Conservation (phyloP, 1,140 invertebrate species). For the roundworm (Caenorhabditis elegans) region DNA sequence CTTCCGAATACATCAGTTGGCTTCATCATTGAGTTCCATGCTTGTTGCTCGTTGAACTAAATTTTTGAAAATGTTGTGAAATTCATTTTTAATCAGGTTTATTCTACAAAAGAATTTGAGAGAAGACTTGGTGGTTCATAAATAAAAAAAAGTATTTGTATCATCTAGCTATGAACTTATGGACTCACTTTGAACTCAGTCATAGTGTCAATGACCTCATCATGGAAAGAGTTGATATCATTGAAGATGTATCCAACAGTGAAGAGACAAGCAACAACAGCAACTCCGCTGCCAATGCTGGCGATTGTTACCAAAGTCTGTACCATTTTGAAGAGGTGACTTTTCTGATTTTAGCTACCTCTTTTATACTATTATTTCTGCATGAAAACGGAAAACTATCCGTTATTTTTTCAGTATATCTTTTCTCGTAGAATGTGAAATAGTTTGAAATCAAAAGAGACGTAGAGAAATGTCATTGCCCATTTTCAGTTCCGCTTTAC, state of each 20-base stretch:
- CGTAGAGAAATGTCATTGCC: background rate
- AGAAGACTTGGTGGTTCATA: too few relatives aligned
- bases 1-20: slow-evolving; percentile 16
- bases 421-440: background rate
- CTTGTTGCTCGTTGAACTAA: slow-evolving; percentile 9
- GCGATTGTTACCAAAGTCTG: slow-evolving; percentile 48
- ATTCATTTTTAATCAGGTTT: too few relatives aligned
- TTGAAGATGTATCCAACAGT: slow-evolving; percentile 50
- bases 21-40: slow-evolving; percentile 4
- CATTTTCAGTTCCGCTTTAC: slow-evolving; percentile 30
- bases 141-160: too few relatives aligned
- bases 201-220: slow-evolving; percentile 52
- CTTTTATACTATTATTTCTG: background rate
- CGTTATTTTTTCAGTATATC: background rate
- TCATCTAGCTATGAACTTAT: too few relatives aligned
- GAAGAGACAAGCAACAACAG: slow-evolving; percentile 47
- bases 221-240: slow-evolving; percentile 53
- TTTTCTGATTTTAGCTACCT: background rate
- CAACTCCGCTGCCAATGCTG: slow-evolving; percentile 35
- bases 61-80: too few relatives aligned
- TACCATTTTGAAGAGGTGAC: background rate
- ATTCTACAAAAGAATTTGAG: too few relatives aligned
- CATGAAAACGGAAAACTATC: background rate
- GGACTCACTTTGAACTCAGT: slow-evolving; percentile 51
- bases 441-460: background rate